A percentile compares a stretch with the other conserved stretches of the same genome.
phyloP scores from a whole-genome alignment of 2,888 invertebrate genomes.

The Nyleta sp. region DNA sequence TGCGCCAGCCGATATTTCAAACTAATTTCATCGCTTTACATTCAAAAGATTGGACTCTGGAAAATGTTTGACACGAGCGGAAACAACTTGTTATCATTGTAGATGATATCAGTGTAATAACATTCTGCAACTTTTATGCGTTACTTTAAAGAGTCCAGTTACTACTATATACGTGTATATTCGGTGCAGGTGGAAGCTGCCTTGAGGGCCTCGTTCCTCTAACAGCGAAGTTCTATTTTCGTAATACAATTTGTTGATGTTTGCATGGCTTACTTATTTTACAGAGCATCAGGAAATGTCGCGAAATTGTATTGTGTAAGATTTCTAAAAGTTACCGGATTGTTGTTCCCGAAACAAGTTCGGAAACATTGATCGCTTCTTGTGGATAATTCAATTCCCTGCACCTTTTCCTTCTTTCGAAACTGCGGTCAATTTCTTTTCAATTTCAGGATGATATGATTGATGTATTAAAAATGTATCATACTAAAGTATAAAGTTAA shows the following conservation, averaged over 20 bases:
- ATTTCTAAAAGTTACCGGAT: constrained; percentile 22
- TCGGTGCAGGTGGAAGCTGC: constrained; percentile 35
- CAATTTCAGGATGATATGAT: too few species aligned
- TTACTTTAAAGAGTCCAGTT: constrained; percentile 23
- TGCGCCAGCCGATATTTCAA: too few species aligned
- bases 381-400: too few species aligned
- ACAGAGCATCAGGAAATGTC: constrained; percentile 43
- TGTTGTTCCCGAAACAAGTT: constrained; percentile 11
- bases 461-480: too few species aligned
- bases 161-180: constrained; percentile 22
- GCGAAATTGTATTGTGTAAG: constrained; percentile 35
- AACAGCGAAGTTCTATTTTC: constrained; percentile 57
- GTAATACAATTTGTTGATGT: constrained; percentile 54
- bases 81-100: constrained; percentile 20
- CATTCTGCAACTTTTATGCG: constrained; percentile 30
- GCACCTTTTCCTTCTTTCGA: too few species aligned
- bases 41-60: constrained; percentile 28
- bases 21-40: constrained; percentile 16
- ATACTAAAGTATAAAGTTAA: too few species aligned
- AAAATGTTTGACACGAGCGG: too few species aligned
- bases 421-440: too few species aligned
- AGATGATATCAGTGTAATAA: constrained; percentile 24
- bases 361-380: too few species aligned
- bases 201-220: constrained; percentile 27
- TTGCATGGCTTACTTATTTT: constrained; percentile 56